Base-by-base conservation (phyloP, 2,888 invertebrate genomes). In the Tillus elongatus region DNA sequence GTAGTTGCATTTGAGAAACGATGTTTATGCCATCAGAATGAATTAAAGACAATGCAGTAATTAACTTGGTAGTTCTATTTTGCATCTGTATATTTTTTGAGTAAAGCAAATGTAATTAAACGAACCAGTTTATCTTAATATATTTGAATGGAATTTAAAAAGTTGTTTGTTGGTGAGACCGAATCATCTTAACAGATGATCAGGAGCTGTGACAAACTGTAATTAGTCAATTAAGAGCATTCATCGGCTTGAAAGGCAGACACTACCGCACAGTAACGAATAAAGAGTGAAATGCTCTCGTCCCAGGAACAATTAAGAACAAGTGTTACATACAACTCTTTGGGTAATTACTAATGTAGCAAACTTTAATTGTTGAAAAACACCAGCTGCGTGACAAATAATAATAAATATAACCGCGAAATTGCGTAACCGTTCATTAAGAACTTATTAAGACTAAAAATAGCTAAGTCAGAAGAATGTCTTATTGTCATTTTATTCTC, bases 361-460 rank as follows among this genome's bases (percentile, higher is more conserved):
- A 56, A 59, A 60, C 58, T 61, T 61, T 63, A 64, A 64, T 63
- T 64, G 63, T 61, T 61, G 57, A 64, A 64, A 62, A 64, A 63
- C 60, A 61, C 53, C 64, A 64, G 64, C 64, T 64, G 64, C 57
- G 55, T 58, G 57, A 60, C 58, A 61, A 61, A 60, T 60, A 61
- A 58, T 55, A 55, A 63, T 57, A 60, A 60, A 61, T 57, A 59
- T 53, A 56, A 52, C 57, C 48, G 56, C 56, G 50, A 58, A 58
- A 58, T 60, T 56, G 54, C 56, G 53, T 55, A 55, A 56, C 50
- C 46, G 41, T 52, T 42, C 44, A 42, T 44, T 44, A 42, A 44
- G 40, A 42, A 42, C 37, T 44, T 44, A 42, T 42, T 42, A 42
- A 44, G 39, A 44, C 43, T 44, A 44, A 44, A 44, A 44, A 44